phyloP scores from a whole-genome alignment of 2,888 invertebrate genomes.

The Holacanthella duospinosa region DNA sequence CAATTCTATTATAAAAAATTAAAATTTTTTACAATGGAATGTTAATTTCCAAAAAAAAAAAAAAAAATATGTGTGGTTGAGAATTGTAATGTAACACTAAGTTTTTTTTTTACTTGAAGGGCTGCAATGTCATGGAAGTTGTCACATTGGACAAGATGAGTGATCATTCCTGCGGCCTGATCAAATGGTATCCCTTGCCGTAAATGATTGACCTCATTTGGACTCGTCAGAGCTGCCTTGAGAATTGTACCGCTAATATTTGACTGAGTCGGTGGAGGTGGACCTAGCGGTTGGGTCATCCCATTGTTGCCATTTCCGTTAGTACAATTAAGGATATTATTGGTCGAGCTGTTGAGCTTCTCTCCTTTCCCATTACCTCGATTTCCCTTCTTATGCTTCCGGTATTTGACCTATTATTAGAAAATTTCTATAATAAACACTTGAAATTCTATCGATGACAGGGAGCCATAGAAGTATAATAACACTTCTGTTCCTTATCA shows the following conservation, averaged over 20 bases:
- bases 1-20: constrained; percentile 57
- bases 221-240: constrained; percentile 87
- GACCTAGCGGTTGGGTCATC: neutral
- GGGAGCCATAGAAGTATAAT: neutral
- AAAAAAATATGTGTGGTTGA: neutral
- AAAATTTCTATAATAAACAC: neutral
- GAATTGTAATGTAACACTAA: neutral
- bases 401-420: constrained; percentile 69
- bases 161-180: constrained; percentile 76
- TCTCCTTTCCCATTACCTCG: constrained; percentile 45
- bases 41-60: neutral
- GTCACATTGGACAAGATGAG: constrained; percentile 88
- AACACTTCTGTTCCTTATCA: neutral
- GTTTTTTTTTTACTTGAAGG: constrained; percentile 50
- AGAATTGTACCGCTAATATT: constrained; percentile 77
- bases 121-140: constrained; percentile 94
- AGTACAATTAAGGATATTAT: constrained; percentile 38
- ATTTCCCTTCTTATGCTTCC: constrained; percentile 76
- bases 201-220: constrained; percentile 66
- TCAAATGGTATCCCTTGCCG: constrained; percentile 63
- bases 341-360: constrained; percentile 42
- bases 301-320: constrained; percentile 16
- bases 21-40: neutral
- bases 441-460: neutral
- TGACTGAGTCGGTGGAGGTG: constrained; percentile 38